Percentiles rank a stretch among this genome's conserved stretches.
Evolutionary conservation across 2,888 invertebrate species (phyloP).

Genomic region (Phragmatobia fuliginosa): DNA sequence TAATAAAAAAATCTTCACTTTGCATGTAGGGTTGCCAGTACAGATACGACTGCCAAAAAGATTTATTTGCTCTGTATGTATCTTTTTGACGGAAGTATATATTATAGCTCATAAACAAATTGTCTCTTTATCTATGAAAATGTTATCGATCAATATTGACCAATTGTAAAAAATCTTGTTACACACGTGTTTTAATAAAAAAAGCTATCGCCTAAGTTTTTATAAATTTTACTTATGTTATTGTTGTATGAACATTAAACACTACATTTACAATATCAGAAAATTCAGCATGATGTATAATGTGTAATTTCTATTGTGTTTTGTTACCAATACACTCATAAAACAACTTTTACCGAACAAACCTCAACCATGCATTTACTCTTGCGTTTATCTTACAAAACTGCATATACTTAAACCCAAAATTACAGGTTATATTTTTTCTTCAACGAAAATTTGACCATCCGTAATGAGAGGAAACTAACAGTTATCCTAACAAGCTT

Average conservation of each 20-base stretch:
- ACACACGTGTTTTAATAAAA: background rate
- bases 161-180: background rate
- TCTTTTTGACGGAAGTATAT: no score
- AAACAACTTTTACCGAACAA: conserved; percentile 5
- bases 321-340: background rate
- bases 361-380: conserved; percentile 10
- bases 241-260: background rate
- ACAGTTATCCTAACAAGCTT: conserved; percentile 83
- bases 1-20: background rate
- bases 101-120: background rate
- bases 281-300: no score
- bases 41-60: background rate
- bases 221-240: background rate
- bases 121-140: background rate
- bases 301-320: background rate
- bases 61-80: background rate
- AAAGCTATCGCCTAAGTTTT: background rate
- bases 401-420: conserved; percentile 20
- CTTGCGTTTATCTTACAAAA: conserved; percentile 10
- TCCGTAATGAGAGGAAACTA: conserved; percentile 76
- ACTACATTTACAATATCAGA: no score
- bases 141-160: background rate
- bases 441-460: conserved; percentile 31
- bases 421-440: conserved; percentile 31
- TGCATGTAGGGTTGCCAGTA: background rate